Base-by-base conservation (phyloP, 1,140 invertebrate species). In the Cydia pomonella region DNA sequence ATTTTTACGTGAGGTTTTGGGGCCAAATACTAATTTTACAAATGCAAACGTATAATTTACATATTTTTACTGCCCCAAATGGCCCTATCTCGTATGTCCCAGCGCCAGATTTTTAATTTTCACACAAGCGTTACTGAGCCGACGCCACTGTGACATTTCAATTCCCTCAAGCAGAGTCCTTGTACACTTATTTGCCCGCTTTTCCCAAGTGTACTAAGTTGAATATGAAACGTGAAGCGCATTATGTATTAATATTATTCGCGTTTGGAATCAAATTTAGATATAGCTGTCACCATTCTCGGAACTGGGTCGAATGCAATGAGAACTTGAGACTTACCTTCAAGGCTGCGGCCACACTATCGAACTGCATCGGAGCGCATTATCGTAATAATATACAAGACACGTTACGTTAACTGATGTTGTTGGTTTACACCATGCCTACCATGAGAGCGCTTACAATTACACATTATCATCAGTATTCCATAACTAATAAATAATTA, bases 251-350 rank as follows among this genome's bases (percentile, higher is more conserved):
- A 33, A 38, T 69, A 69, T 38, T 59, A 23, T 59, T 59, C 53
- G 9, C n/a, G 10, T 59, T 59, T 59, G 53, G 53, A 23, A 59
- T 59, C 53, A 59, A 23, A 59, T 59, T 59, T 59, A 59, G 53
- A 59, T 59, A 59, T 59, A 59, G 21, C 53, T 59, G 53, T 59
- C 50, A 53, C 53, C 27, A 66, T 74, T 73, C 44, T 76, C 72
- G 74, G 78, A 73, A 81, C 69, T 83, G 63, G 80, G 82, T 79
- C 82, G 79, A 79, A 79, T 77, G 72, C 72, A 81, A 59, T 59
- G 21, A 59, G 53, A 59, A 79, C 74, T 75, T 71, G 77, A 77
- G 74, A 75, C 73, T 63, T 64, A 47, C 33, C 38, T 79, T 72
- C 77, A 77, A 78, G 53, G 53, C 21, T 59, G 18, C 53, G 21